These are phyloP conservation scores for Procambarus clarkii DNA, from an alignment of 1,140 invertebrate genomes.

Conservation along the genomic window DNA sequence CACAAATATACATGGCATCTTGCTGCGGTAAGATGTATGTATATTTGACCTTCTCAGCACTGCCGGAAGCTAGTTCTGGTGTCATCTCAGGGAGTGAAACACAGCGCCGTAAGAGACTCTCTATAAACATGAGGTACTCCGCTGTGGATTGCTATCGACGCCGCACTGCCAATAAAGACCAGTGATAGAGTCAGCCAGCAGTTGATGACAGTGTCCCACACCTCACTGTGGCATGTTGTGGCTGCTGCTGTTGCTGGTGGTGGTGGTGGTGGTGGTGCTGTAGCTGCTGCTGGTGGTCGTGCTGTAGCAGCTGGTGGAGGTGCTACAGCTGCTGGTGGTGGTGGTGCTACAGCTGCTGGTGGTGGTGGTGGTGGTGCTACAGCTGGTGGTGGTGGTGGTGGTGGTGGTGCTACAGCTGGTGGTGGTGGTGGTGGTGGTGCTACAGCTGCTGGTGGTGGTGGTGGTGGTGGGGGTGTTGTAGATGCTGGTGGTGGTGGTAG, in stretches of 20 bases:
- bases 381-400: too few relatives aligned
- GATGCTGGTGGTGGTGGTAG: too few relatives aligned
- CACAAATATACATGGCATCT: background rate
- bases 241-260: background rate
- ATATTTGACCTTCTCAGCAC: background rate
- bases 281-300: too few relatives aligned
- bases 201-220: background rate
- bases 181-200: background rate
- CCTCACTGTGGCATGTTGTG: background rate
- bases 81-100: constrained; percentile 10
- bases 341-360: too few relatives aligned
- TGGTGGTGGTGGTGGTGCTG: background rate
- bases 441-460: background rate
- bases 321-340: too few relatives aligned
- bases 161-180: constrained; percentile 1
- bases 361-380: too few relatives aligned
- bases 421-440: background rate
- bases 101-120: background rate
- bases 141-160: constrained; percentile 8
- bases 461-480: background rate
- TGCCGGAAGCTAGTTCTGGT: background rate
- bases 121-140: constrained; percentile 11
- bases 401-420: too few relatives aligned
- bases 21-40: background rate
- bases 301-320: too few relatives aligned